phyloP scores from a whole-genome alignment of 2,888 invertebrate species.

The Meiosimyza platycephala region DNA sequence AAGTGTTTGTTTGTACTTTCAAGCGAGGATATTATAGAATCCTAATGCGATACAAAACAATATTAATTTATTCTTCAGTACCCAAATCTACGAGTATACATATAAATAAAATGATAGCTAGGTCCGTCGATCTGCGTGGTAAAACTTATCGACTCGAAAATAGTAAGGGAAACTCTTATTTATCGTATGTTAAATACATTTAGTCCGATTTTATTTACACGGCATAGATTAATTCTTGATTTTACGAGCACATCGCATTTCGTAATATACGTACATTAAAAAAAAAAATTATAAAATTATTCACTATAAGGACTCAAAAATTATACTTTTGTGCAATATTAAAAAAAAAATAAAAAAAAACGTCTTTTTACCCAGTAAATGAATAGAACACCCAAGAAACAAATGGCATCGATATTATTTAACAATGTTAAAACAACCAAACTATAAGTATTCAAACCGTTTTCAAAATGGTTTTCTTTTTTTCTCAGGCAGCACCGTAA shows the following conservation, averaged over 20 bases:
- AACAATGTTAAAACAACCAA: not conserved
- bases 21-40: too few species aligned
- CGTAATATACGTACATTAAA: not conserved
- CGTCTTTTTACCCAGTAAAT: not conserved
- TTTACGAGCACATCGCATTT: not conserved
- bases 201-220: conserved; percentile 21
- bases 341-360: not conserved
- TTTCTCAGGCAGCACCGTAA: conserved; percentile 38
- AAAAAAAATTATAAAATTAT: not conserved
- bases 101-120: too few species aligned
- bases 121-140: too few species aligned
- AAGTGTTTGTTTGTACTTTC: too few species aligned
- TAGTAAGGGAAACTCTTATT: too few species aligned
- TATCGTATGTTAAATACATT: too few species aligned
- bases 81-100: too few species aligned
- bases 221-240: not conserved
- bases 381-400: too few species aligned
- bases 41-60: too few species aligned
- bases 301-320: not conserved
- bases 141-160: too few species aligned
- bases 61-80: too few species aligned
- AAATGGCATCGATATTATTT: not conserved
- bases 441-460: conserved; percentile 1
- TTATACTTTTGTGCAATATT: not conserved
- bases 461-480: conserved; percentile 30